Base-by-base conservation (phyloP, 64 coral and sea anemone species). In the Porites lutea region DNA sequence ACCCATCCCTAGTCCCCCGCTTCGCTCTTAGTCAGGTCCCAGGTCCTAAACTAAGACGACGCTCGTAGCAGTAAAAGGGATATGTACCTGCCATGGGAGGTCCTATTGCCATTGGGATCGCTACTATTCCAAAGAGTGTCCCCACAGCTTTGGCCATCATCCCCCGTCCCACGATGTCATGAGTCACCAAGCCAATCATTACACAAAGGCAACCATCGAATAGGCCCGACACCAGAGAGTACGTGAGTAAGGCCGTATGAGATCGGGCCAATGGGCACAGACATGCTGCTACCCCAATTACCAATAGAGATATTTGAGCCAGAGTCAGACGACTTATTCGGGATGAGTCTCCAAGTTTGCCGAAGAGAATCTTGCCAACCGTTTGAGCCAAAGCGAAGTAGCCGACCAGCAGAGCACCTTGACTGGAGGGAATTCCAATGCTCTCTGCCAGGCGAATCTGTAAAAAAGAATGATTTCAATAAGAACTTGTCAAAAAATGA, bases 91-190 rank as follows among this genome's bases (percentile, higher is more conserved):
- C 95, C 71, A 94, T 88, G 3, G 95, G 95, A 37, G 95, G 87
- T 63, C 95, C 95, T 37, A 83, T 13, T 52, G 88, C 94, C 48
- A 94, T 52, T 3, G 95, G 95, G 18, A 97, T 80, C 12, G 95
- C 82, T 57, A 97, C 27, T 58, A 97, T 75, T 19, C 72, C 88
- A 78, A 71, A 91, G 6, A 97, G 13, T 55, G 83, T 65, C 0
- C 95, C 95, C 37, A 94, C 72, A 82, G 92, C 95, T 52, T 88
- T 77, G 0, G 95, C 89, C 88, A 97, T 90, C 88, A 97, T 54
- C 8, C 82, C 60, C n/a, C 90, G 91, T 13, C 95, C 92, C 21
- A 97, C 88, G 16, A 97, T 94, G 76, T 97, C 95, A 62, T 93
- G 84, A n/a, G 92, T 97, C 10, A 97, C 69, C 43, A 97, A 88